Conservation (phyloP, 2,113 vertebrate species). For the Microcebus tavaratra region DNA sequence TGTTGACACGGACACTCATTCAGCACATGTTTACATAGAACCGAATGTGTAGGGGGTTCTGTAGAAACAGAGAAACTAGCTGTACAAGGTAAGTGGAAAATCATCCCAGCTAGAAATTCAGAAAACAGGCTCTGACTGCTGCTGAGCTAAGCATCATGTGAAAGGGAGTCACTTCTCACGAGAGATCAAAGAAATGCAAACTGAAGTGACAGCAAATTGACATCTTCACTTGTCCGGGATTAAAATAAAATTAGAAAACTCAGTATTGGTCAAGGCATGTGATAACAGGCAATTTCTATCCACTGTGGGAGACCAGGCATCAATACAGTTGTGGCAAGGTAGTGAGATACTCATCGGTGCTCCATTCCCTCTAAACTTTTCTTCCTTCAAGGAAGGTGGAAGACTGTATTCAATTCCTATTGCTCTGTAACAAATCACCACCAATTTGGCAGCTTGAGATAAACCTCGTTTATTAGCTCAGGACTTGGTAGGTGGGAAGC, state of each 20-base stretch:
- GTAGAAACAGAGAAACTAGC: conserved; percentile 4
- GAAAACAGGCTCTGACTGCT: background rate
- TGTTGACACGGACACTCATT: background rate
- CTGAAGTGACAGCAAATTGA: background rate
- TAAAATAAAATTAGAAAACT: background rate
- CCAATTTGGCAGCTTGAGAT: background rate
- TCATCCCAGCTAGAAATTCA: background rate
- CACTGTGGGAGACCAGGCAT: too few species aligned
- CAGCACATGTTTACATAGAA: background rate
- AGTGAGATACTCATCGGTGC: background rate
- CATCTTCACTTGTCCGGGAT: background rate
- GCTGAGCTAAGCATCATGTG: background rate
- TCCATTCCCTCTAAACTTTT: background rate
- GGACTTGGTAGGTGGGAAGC: background rate
- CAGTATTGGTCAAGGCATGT: background rate
- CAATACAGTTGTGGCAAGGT: accelerated
- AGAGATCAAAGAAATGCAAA: background rate
- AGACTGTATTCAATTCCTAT: background rate
- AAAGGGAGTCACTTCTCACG: background rate
- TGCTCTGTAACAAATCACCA: background rate
- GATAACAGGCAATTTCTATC: background rate
- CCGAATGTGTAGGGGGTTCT: background rate
- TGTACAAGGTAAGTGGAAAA: background rate
- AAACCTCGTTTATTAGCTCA: background rate
- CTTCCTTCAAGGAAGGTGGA: background rate